Evolutionary conservation across 2,888 invertebrate species (phyloP), one percentile per base, ranked within the genome.

Genomic region (Frankliniella intonsa): DNA sequence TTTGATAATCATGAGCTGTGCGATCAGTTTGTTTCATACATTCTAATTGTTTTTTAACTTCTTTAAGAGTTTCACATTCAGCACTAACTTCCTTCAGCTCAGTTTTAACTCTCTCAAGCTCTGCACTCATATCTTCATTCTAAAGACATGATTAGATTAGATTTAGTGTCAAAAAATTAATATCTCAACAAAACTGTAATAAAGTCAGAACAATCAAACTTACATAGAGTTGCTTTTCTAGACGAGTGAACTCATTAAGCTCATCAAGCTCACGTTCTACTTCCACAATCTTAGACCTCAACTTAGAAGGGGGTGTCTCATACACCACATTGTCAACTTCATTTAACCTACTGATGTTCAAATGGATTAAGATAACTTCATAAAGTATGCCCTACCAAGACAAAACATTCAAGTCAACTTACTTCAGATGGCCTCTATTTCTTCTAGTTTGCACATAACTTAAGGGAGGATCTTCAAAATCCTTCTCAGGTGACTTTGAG

Each of bases 211-310:
- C 17, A 12, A 55, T 55, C 55, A 62, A 62, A 76, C 69, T 76
- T 25, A 76, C 69, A 10, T 88, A 84, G 83, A 89, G 88, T 81
- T 91, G 89, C 83, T 91, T 92, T 86, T 93, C 93, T 84, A 91
- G 87, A 82, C 90, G 89, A 1, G 92, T 91, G 83, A 91, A 89
- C 85, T 91, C 91, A 81, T 89, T 87, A 22, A 93, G 87, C 82
- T 91, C 90, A 84, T 89, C 87, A 0, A 90, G 88, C 84, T 91
- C 90, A 81, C 88, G 88, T 84, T 91, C 90, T 8, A 91, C 88
- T 83, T 87, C 85, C 84, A 88, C 88, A 2, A 90, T 89, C 85
- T 90, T 90, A 84, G 88, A 87, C 50, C 88, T 87, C 12, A 90
- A 86, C 22, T 89, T 83, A 84, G 89, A 89, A 0, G 90, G 90